Conservation (phyloP, 2,888 invertebrate genomes). For the Leucophenga montana region DNA sequence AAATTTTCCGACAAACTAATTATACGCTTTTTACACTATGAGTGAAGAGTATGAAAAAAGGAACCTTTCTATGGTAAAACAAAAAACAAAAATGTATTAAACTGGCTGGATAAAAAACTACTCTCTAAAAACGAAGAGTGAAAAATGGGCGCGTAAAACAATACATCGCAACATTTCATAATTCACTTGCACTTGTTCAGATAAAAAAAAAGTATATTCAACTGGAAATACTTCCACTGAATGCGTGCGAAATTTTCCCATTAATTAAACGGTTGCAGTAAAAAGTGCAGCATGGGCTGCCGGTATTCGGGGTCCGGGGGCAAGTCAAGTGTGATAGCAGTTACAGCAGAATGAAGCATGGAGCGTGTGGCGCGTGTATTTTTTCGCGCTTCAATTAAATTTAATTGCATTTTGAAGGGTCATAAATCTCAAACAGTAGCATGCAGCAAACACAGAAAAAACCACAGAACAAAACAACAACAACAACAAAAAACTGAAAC, state of each 20-base stretch:
- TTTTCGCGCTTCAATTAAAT: constrained; percentile 67
- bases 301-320: background rate
- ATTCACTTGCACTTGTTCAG: constrained; percentile 2
- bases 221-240: background rate
- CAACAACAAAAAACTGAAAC: background rate
- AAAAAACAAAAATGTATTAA: background rate
- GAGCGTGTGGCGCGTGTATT: constrained; percentile 43
- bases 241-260: constrained; percentile 11
- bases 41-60: constrained; percentile 32
- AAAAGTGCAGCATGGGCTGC: too few species aligned
- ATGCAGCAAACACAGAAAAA: constrained; percentile 36
- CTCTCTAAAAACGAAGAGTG: constrained; percentile 35
- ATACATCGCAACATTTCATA: background rate
- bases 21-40: background rate
- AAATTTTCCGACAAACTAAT: too few species aligned
- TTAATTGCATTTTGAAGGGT: constrained; percentile 69
- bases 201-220: background rate
- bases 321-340: constrained; percentile 1
- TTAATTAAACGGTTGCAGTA: constrained; percentile 20
- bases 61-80: background rate
- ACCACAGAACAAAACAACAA: background rate
- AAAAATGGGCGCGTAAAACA: constrained; percentile 18
- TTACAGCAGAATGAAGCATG: background rate
- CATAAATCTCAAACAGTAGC: constrained; percentile 63
- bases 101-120: constrained; percentile 31